Evolutionary conservation across 2,797 vertebrate species (phyloP).

Genomic region (Catamblyrhynchus diadema): DNA sequence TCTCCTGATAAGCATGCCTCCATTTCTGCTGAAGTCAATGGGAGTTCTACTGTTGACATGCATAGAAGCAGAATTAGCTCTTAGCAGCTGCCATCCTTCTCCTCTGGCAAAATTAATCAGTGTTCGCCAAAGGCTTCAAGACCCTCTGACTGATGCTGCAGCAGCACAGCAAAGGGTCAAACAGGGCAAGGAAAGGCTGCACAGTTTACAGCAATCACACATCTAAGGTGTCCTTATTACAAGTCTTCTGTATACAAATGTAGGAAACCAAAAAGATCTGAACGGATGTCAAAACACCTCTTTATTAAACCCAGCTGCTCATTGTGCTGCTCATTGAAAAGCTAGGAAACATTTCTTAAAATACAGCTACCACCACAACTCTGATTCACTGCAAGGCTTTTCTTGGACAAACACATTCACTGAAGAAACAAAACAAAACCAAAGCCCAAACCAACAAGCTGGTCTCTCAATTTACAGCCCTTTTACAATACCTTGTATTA

Average conservation of each 20-base stretch:
- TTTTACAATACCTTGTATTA: conserved; percentile 45
- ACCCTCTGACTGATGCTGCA: not conserved
- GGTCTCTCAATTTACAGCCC: conserved; percentile 40
- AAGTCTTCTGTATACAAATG: not conserved
- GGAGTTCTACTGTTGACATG: not conserved
- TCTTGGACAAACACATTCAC: conserved; percentile 41
- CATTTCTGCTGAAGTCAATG: not conserved
- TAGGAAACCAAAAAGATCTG: not conserved
- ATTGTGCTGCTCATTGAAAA: not conserved
- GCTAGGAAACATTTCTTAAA: not conserved
- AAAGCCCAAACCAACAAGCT: conserved; percentile 57
- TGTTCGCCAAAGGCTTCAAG: not conserved
- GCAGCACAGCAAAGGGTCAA: not conserved
- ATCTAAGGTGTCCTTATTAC: not conserved
- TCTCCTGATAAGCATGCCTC: not conserved
- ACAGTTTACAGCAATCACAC: not conserved
- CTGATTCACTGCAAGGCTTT: conserved; percentile 35
- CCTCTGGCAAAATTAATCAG: not conserved
- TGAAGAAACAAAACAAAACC: conserved; percentile 25
- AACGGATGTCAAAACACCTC: not conserved
- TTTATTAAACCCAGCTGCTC: not conserved
- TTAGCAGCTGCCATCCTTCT: not conserved
- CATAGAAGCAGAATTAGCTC: not conserved
- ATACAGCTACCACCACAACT: not conserved
- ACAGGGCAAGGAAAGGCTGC: not conserved